Conservation (phyloP, 1,140 invertebrate genomes). For the Zaprionus ornatus region DNA sequence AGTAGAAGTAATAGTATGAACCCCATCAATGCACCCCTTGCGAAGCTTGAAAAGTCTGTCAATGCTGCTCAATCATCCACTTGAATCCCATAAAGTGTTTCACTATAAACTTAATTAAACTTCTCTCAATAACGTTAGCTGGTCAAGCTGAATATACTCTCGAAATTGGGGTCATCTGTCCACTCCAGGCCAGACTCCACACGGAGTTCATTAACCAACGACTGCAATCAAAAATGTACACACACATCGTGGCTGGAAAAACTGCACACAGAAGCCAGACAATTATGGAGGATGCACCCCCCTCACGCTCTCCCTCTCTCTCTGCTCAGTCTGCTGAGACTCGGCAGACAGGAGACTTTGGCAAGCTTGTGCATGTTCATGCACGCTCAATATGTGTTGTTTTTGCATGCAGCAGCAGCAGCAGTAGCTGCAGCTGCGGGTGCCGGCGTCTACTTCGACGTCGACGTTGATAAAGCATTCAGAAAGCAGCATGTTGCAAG, state of each 20-base stretch:
- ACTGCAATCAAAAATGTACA: slow-evolving; percentile 46
- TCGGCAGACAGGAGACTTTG: neutral
- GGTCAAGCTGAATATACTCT: neutral
- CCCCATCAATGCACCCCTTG: no score
- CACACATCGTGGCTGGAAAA: slow-evolving; percentile 34
- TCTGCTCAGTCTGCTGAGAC: slow-evolving; percentile 13
- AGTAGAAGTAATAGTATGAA: no score
- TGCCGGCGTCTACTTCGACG: slow-evolving; percentile 7
- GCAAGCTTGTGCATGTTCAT: slow-evolving; percentile 28
- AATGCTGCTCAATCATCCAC: no score
- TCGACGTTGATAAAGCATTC: slow-evolving; percentile 48
- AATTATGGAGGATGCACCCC: slow-evolving; percentile 28
- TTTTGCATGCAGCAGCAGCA: slow-evolving; percentile 12
- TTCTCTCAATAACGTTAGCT: no score
- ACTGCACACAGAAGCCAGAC: slow-evolving; percentile 41
- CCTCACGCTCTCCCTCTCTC: no score
- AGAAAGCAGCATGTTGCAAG: slow-evolving; percentile 24
- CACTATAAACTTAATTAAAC: neutral
- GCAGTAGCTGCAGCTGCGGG: slow-evolving; percentile 37
- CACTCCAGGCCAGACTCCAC: neutral
- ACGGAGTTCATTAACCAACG: slow-evolving; percentile 42
- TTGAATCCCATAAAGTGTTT: no score
- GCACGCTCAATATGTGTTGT: slow-evolving; percentile 34
- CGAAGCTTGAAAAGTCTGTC: no score
- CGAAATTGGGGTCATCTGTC: neutral